These are phyloP conservation scores for Myiotriccus ornatus DNA, from an alignment of 2,797 vertebrate species.

Conservation along the genomic window DNA sequence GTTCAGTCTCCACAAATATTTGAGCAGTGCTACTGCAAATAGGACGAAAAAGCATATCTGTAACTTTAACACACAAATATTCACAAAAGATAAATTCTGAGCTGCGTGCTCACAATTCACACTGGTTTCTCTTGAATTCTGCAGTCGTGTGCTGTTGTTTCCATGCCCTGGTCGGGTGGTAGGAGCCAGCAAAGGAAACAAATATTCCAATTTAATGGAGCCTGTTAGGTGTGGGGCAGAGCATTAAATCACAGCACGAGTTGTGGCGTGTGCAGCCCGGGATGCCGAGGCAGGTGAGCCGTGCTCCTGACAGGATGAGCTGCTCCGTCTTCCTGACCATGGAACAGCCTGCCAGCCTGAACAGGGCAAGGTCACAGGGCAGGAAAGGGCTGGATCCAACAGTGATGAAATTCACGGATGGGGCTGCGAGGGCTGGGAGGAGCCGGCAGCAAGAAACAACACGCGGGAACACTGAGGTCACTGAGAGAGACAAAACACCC, in stretches of 20 bases:
- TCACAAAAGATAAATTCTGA: conserved; percentile 23
- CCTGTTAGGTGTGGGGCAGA: background rate
- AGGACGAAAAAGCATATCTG: conserved; percentile 27
- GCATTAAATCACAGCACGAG: accelerated
- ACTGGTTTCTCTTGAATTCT: accelerated
- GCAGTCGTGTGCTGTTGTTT: background rate
- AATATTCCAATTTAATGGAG: background rate
- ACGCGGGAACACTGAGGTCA: accelerated
- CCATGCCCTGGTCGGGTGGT: background rate
- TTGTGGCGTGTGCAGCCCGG: background rate
- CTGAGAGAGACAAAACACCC: background rate
- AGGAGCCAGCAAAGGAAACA: background rate
- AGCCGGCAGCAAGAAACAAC: background rate
- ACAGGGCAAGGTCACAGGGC: accelerated
- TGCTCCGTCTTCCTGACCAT: accelerated
- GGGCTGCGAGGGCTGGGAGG: background rate
- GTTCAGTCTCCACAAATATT: conserved; percentile 62
- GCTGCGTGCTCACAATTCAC: background rate
- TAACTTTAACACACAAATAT: conserved; percentile 50
- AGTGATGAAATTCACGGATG: background rate
- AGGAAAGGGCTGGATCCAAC: background rate
- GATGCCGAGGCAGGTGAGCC: background rate
- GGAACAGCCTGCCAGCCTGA: background rate
- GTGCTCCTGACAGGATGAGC: accelerated
- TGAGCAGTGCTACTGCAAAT: conserved; percentile 50